Percentiles rank a stretch among this genome's conserved stretches.
Conservation (phyloP, 2,113 vertebrate genomes). For the Nymphicus hollandicus region DNA sequence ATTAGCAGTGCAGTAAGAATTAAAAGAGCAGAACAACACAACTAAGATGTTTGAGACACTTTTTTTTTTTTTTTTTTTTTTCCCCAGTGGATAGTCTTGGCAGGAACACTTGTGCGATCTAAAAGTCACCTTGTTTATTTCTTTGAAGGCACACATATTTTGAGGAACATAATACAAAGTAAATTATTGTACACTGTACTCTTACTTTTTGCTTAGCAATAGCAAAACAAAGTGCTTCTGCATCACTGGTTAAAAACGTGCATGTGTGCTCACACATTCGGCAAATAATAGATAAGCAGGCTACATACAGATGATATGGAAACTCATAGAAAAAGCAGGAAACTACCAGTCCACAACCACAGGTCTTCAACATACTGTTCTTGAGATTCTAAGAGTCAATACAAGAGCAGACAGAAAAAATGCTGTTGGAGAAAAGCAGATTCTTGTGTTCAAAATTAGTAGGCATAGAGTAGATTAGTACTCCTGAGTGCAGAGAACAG, state of each 20-base stretch:
- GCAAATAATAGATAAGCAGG: not conserved
- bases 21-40: not conserved
- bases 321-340: not conserved
- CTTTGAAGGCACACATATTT: not conserved
- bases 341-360: not conserved
- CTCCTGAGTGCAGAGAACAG: not conserved
- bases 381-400: not conserved
- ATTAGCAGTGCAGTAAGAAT: not conserved
- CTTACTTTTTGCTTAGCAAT: not conserved
- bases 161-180: not conserved
- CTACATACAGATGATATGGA: not conserved
- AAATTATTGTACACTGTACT: not conserved
- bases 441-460: not conserved
- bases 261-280: not conserved
- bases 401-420: not conserved
- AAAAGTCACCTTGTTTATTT: not conserved
- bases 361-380: not conserved
- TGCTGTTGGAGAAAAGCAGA: not conserved
- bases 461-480: not conserved
- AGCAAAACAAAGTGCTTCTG: not conserved
- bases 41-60: not conserved
- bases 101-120: not conserved
- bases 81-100: rapidly evolving
- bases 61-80: not conserved
- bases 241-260: not conserved